Evolutionary conservation across 2,113 vertebrate genomes (phyloP).

Genomic region (Phainopepla nitens): DNA sequence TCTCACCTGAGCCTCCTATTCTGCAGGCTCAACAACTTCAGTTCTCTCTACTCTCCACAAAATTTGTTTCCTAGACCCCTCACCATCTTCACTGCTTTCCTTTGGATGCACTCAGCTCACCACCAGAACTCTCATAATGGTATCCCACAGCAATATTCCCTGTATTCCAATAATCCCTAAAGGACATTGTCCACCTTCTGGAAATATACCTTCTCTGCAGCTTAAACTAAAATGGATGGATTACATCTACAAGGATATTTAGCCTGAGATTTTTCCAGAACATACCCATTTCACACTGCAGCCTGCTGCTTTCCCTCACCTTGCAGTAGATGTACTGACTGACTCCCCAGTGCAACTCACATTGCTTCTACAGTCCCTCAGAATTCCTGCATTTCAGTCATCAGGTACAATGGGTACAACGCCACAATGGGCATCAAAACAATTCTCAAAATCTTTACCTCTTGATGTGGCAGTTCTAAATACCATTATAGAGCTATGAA

Average conservation of each 20-base stretch:
- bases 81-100: fast-evolving
- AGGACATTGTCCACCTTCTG: neutral
- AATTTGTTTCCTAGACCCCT: neutral
- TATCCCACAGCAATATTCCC: neutral
- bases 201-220: neutral
- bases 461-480: neutral
- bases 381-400: neutral
- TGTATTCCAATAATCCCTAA: neutral
- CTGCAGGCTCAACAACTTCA: neutral
- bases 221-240: neutral
- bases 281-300: neutral
- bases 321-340: neutral
- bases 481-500: neutral
- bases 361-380: neutral
- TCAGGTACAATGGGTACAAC: neutral
- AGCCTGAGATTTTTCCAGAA: neutral
- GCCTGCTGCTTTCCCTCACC: neutral
- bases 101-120: neutral
- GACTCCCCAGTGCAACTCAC: neutral
- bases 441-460: neutral
- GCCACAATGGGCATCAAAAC: neutral
- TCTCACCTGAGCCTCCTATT: neutral
- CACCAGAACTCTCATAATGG: neutral
- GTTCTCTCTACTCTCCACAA: neutral
- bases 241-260: neutral